A percentile compares a stretch with the other conserved stretches of the same genome.
These are phyloP conservation scores for Zygothrica quintamaculata DNA, from an alignment of 2,888 invertebrate species.

Conservation along the genomic window DNA sequence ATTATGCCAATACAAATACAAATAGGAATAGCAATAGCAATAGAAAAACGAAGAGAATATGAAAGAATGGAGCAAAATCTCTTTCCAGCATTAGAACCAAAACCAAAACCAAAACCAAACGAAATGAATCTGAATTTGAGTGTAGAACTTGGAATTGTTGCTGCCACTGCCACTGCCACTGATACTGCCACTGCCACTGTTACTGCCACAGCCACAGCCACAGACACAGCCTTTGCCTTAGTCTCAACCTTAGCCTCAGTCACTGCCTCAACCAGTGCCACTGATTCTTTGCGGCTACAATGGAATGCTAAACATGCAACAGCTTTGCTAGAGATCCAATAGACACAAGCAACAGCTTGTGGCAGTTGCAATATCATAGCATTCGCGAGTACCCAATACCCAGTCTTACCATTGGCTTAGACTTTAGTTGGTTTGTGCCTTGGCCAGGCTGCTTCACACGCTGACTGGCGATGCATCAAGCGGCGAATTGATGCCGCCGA, in stretches of 20 bases:
- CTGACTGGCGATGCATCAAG: conserved; percentile 73
- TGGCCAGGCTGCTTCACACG: conserved; percentile 69
- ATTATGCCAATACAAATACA: conserved; percentile 63
- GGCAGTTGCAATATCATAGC: no score
- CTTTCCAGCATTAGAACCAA: conserved; percentile 13
- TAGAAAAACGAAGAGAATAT: not conserved
- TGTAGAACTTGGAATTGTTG: not conserved
- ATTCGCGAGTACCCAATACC: not conserved
- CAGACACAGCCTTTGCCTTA: no score
- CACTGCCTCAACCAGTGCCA: not conserved
- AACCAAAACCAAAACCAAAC: conserved; percentile 25
- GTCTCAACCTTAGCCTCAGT: no score
- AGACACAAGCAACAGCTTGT: conserved; percentile 20
- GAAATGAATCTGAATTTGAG: conserved; percentile 3
- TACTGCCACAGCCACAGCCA: not conserved
- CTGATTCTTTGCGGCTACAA: conserved; percentile 16
- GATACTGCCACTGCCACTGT: not conserved
- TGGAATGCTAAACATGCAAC: conserved; percentile 58
- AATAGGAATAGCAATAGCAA: conserved; percentile 25
- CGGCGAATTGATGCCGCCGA: conserved; percentile 76
- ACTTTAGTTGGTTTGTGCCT: conserved; percentile 18
- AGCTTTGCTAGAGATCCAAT: conserved; percentile 16
- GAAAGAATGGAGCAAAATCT: conserved; percentile 12
- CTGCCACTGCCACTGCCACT: not conserved
- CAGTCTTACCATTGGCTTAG: conserved; percentile 1